Evolutionary conservation across 2,888 invertebrate genomes (phyloP), one percentile per base, ranked within the genome.

Genomic region (Argynnis bischoffii): DNA sequence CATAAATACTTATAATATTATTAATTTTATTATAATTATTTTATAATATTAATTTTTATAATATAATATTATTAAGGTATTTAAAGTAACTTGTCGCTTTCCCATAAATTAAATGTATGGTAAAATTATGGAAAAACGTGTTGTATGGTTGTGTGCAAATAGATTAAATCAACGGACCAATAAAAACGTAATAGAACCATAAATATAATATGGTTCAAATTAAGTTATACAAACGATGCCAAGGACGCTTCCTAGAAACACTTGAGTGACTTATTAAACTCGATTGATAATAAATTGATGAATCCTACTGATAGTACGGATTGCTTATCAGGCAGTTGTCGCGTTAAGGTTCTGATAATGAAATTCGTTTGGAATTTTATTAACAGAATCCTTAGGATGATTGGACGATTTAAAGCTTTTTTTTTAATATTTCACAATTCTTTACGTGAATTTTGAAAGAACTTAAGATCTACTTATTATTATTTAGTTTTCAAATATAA

Each of bases 271-370:
- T 68, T 60, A 68, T 68, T 64, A 68, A 67, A 57, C 56, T 46
- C 64, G 47, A 68, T 68, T 64, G 60, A 68, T 68, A 68, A 54
- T 55, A 55, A 64, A 68, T 68, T 60, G 59, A 48, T 57, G 59
- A 64, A 55, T 67, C 57, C 31, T 21, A 59, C 59, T 26, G 57
- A 57, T 64, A 59, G 60, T 68, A 60, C 54, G 47, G 68, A 59
- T 64, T 48, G 47, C 54, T 48, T 59, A 68, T 68, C 64, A 46
- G 13, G 26, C 26, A 26, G 26, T 26, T 59, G 59, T 48, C 46
- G 51, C 56, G 57, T 57, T 53, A n/a, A 14, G 21, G 41, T 54
- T 63, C 18, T 51, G 57, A 26, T 53, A 51, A 53, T 65, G 57
- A n/a, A 57, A 59, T 41, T n/a, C 4, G 11, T 47, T 41, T 55